A percentile compares a stretch with the other conserved stretches of the same genome.
phyloP scores from a whole-genome alignment of 2,113 vertebrate genomes.

The Semnornis frantzii region DNA sequence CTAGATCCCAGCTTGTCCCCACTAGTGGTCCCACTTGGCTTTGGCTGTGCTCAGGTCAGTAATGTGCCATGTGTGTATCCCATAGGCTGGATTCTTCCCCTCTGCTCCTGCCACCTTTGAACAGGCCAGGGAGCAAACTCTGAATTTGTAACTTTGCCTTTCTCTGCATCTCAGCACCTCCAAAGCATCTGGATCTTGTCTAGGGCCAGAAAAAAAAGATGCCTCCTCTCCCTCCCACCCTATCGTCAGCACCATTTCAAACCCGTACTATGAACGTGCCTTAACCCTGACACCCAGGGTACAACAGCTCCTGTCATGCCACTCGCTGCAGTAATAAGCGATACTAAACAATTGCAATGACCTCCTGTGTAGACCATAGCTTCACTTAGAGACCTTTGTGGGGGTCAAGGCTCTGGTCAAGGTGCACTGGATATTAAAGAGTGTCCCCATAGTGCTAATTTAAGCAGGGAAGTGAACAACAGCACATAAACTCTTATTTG shows the following conservation, averaged over 20 bases:
- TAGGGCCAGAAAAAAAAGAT: not conserved
- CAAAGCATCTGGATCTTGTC: not conserved
- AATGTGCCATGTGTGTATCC: not conserved
- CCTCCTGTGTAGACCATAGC: not conserved
- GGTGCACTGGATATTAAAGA: not conserved
- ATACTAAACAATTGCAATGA: slow-evolving; percentile 9
- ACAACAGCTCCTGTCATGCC: not conserved
- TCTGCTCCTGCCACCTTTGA: not conserved
- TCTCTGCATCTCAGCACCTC: not conserved
- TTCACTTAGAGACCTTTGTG: not conserved
- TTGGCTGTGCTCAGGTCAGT: not conserved
- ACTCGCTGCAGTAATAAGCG: not conserved
- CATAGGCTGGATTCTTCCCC: not conserved
- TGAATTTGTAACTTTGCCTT: not conserved
- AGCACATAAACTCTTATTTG: not conserved
- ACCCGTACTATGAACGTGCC: not conserved
- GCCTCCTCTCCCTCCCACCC: fast-evolving
- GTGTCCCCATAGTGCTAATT: not conserved
- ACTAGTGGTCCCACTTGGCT: fast-evolving
- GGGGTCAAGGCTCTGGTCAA: not conserved
- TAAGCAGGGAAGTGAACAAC: not conserved
- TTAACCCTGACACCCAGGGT: not conserved
- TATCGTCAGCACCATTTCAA: not conserved
- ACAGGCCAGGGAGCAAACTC: not conserved
- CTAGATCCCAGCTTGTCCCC: not conserved